phyloP scores from a whole-genome alignment of 2,113 vertebrate genomes.

The Limnothrissa miodon region DNA sequence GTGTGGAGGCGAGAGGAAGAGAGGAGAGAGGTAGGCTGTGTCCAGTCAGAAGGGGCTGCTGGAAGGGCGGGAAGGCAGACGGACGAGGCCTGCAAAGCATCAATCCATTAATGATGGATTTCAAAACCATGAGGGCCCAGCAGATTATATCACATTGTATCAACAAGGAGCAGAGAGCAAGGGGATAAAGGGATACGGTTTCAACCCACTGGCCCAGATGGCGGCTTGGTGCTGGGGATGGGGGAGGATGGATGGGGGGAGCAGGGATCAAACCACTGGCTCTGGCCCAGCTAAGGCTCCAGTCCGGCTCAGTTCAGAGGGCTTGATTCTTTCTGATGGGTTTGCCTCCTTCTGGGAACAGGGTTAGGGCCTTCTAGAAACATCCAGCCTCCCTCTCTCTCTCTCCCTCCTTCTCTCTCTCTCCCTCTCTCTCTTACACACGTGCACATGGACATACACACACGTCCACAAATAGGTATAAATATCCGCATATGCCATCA shows the following conservation, averaged over 20 bases:
- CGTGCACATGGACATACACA: neutral
- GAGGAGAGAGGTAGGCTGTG: neutral
- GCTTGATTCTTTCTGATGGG: neutral
- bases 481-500: neutral
- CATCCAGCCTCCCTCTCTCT: neutral
- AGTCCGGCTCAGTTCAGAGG: neutral
- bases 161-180: neutral
- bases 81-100: conserved; percentile 7
- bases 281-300: neutral
- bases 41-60: neutral
- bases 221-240: neutral
- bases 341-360: neutral
- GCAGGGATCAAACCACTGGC: neutral
- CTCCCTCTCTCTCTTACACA: too few relatives aligned
- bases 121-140: conserved; percentile 2
- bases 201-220: neutral
- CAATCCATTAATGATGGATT: neutral
- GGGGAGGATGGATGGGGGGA: neutral
- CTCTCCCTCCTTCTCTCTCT: neutral
- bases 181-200: neutral
- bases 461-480: neutral
- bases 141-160: conserved; percentile 9
- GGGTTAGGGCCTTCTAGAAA: neutral
- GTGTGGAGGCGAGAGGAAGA: neutral
- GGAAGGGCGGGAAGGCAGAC: neutral